Percentiles rank a stretch among this genome's conserved stretches.
These are phyloP conservation scores for Mormyrops boulengeri DNA, from an alignment of 2,797 vertebrate species.

Conservation along the genomic window DNA sequence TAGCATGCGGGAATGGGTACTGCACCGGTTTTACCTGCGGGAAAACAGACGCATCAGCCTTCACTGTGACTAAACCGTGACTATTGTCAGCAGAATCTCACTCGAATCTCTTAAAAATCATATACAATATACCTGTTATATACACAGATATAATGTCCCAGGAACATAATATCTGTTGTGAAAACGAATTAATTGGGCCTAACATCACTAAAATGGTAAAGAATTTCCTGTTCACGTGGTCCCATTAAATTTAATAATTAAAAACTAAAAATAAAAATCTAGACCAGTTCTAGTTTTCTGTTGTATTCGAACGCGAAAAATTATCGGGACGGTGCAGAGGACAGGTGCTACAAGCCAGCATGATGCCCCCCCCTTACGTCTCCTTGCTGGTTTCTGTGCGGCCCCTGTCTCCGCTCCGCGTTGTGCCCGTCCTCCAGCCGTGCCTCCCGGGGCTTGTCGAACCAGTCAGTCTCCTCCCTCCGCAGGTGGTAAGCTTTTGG, in stretches of 20 bases:
- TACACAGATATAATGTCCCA: background rate
- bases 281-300: background rate
- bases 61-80: background rate
- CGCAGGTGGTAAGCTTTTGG: slow-evolving; percentile 91
- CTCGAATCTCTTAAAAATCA: background rate
- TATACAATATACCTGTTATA: background rate
- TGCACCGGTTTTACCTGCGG: slow-evolving; percentile 79
- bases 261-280: background rate
- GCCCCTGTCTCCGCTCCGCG: slow-evolving; percentile 80
- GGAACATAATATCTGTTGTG: background rate
- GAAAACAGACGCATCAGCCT: background rate
- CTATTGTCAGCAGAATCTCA: background rate
- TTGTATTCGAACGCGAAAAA: background rate
- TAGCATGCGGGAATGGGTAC: slow-evolving; percentile 83
- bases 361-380: slow-evolving; percentile 53
- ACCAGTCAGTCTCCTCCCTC: slow-evolving; percentile 98
- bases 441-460: slow-evolving; percentile 94
- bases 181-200: background rate
- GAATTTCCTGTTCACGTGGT: background rate
- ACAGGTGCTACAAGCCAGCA: background rate
- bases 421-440: slow-evolving; percentile 72
- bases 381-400: slow-evolving; percentile 54
- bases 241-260: background rate
- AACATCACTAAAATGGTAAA: background rate
- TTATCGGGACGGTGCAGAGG: background rate